Conservation (phyloP, 1,140 invertebrate genomes). For the Hirudo medicinalis region DNA sequence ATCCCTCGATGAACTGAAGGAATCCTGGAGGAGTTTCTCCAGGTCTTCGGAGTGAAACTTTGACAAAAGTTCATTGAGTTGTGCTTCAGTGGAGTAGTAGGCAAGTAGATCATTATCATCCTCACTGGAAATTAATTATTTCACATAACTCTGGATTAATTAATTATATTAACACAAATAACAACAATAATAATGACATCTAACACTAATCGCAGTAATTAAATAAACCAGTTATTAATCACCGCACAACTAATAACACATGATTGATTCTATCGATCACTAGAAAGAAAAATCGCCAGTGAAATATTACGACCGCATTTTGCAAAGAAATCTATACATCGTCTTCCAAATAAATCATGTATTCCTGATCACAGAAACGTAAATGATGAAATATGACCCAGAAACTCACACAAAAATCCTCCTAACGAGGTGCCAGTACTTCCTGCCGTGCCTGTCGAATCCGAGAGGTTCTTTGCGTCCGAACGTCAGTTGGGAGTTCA, state of each 20-base stretch:
- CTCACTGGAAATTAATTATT: not conserved
- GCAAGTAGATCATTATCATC: not conserved
- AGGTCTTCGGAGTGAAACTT: slow-evolving; percentile 62
- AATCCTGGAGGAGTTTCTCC: slow-evolving; percentile 64
- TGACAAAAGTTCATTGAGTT: slow-evolving; percentile 67
- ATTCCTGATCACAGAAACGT: not conserved
- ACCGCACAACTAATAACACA: too few relatives aligned
- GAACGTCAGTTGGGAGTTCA: slow-evolving; percentile 35
- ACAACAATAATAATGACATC: too few relatives aligned
- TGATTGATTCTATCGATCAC: not conserved
- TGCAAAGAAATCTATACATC: not conserved
- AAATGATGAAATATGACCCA: too few relatives aligned
- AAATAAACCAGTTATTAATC: too few relatives aligned
- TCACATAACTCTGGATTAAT: too few relatives aligned
- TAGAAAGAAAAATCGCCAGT: not conserved
- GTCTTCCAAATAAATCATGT: not conserved
- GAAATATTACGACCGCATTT: not conserved
- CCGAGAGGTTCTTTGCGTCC: slow-evolving; percentile 84
- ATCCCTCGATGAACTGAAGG: slow-evolving; percentile 66
- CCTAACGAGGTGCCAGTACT: slow-evolving; percentile 86
- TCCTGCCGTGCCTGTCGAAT: slow-evolving; percentile 80
- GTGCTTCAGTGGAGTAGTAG: slow-evolving; percentile 69
- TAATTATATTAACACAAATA: too few relatives aligned
- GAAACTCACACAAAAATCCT: slow-evolving; percentile 76
- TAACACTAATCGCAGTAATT: too few relatives aligned